phyloP scores from a whole-genome alignment of 2,888 invertebrate genomes.

The Spialia ferax region DNA sequence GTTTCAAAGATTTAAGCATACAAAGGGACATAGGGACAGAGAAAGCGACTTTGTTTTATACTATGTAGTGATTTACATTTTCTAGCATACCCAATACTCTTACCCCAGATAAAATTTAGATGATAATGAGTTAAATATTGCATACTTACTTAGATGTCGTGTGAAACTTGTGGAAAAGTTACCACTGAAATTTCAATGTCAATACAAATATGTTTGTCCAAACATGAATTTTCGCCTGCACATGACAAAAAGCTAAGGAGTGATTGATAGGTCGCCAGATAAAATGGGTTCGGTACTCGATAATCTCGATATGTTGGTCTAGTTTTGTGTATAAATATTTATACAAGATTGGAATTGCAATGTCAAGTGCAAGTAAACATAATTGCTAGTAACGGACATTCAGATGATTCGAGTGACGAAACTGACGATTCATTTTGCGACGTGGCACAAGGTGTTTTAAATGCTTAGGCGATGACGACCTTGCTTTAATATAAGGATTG shows the following conservation, averaged over 20 bases:
- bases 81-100: constrained; percentile 43
- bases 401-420: neutral
- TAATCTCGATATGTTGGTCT: constrained; percentile 36
- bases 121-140: too few species aligned
- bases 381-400: neutral
- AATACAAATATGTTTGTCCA: constrained; percentile 52
- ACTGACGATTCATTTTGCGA: neutral
- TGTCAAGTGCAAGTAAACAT: constrained; percentile 46
- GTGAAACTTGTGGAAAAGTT: constrained; percentile 52
- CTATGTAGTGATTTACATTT: too few species aligned
- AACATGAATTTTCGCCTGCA: constrained; percentile 52
- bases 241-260: constrained; percentile 48
- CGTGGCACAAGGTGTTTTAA: neutral
- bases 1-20: too few species aligned
- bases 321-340: constrained; percentile 39
- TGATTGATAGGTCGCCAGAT: constrained; percentile 54
- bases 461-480: neutral
- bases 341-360: constrained; percentile 46
- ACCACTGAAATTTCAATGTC: constrained; percentile 52
- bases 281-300: constrained; percentile 40
- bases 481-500: neutral
- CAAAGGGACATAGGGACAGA: too few species aligned
- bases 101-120: neutral
- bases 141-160: constrained; percentile 43
- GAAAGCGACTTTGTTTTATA: too few species aligned